phyloP scores from a whole-genome alignment of 2,888 invertebrate species.

The Tillus elongatus region DNA sequence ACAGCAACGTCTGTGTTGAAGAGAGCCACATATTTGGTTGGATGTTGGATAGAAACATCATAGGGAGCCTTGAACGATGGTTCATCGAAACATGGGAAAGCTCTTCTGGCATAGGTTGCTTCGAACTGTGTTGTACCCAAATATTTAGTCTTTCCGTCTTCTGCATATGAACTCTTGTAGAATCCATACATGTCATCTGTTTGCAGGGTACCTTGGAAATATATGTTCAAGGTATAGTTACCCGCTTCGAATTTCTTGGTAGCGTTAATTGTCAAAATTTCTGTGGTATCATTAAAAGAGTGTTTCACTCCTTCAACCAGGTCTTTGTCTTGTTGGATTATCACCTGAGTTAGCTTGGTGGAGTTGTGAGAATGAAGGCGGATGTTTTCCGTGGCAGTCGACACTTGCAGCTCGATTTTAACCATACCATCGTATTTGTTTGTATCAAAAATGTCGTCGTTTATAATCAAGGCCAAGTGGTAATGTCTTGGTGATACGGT shows the following conservation, averaged over 20 bases:
- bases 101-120: constrained; percentile 55
- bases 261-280: not conserved
- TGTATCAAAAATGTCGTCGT: not conserved
- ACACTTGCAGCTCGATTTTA: no score
- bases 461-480: not conserved
- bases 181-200: constrained; percentile 7
- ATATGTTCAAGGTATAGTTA: not conserved
- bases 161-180: constrained; percentile 1
- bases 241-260: not conserved
- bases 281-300: no score
- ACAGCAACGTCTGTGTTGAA: not conserved
- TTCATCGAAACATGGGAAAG: constrained; percentile 71
- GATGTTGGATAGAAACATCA: constrained; percentile 26
- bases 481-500: not conserved
- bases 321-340: no score
- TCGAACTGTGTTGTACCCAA: constrained; percentile 63
- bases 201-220: not conserved
- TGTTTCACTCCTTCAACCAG: no score
- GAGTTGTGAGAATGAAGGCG: no score
- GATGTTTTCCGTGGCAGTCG: no score
- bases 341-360: no score
- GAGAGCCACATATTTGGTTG: not conserved
- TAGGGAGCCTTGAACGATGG: constrained; percentile 62
- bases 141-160: constrained; percentile 36
- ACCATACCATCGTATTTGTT: not conserved